Conservation (phyloP, 2,113 vertebrate species). For the Leucopsar rothschildi region DNA sequence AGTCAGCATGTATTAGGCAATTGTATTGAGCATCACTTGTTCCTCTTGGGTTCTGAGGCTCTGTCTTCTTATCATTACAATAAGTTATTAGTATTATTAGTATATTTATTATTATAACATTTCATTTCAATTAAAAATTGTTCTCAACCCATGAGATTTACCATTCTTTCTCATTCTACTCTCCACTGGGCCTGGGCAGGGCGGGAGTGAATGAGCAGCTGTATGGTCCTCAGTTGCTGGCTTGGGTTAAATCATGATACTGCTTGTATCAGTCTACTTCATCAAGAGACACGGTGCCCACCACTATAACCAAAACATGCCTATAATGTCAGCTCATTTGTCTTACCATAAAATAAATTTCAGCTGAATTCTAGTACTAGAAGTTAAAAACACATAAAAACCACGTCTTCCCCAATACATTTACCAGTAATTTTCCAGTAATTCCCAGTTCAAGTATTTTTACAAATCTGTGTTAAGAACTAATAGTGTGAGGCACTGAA, state of each 20-base stretch:
- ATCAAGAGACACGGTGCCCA: not conserved
- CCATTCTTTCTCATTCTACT: not conserved
- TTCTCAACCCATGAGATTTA: not conserved
- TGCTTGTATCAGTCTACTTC: not conserved
- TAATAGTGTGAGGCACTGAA: not conserved
- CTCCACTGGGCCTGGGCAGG: not conserved
- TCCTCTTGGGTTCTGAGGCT: not conserved
- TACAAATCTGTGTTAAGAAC: not conserved
- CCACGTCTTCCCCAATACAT: not conserved
- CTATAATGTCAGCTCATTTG: not conserved
- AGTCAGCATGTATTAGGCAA: not conserved
- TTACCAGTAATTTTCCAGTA: not conserved
- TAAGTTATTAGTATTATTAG: not conserved
- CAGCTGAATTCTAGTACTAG: not conserved
- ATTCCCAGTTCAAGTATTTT: not conserved
- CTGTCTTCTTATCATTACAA: not conserved
- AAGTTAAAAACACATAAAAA: not conserved
- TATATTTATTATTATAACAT: not conserved
- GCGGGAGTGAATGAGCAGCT: not conserved
- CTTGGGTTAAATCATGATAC: not conserved
- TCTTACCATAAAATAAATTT: not conserved
- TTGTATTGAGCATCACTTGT: not conserved
- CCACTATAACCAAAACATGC: not conserved
- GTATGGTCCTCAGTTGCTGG: not conserved
- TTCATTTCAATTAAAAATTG: not conserved